Evolutionary conservation across 2,888 invertebrate species (phyloP), one percentile per base, ranked within the genome.

Genomic region (Xestia xanthographa): DNA sequence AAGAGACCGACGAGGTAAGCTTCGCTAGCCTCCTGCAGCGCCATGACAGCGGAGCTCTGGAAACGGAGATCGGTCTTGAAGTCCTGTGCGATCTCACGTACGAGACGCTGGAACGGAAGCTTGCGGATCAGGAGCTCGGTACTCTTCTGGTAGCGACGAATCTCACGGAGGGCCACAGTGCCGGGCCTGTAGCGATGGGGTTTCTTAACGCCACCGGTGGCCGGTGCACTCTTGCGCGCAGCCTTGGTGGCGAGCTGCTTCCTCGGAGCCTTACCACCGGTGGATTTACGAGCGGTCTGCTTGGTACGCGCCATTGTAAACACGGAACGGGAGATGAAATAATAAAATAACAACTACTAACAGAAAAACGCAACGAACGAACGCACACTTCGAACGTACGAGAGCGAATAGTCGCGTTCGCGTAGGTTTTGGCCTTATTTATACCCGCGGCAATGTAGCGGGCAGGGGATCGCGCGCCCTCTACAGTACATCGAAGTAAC

Each of bases 1-100:
- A 99, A 99, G 77, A 99, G 97, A 86, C 99, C 99, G 83, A 99
- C 99, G 87, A 99, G 97, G 94, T 99, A 99, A 29, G 98, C 98
- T 95, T 99, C 98, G 90, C 98, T 98, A 73, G 98, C 98, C 97
- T 99, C 99, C 97, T 98, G 97, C 66, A 97, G 62, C 45, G 77
- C 98, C 98, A 98, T 98, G 80, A 98, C 98, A 62, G 98, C 98
- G 86, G 98, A 98, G 75, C 83, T 84, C 75, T 78, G 78, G 75
- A 78, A 79, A 53, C 77, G 65, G 62, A 79, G 96, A 95, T 98
- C 98, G 86, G 98, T 98, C 94, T 98, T 98, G 98, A 98, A 98
- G 94, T 99, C 98, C 92, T 98, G 98, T 0, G 98, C 98, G 90
- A 99, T 98, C 97, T 99, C 98, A 97, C 98, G 97, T 77, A 99